A percentile compares a stretch with the other conserved stretches of the same genome.
These are phyloP conservation scores for Sinopyrophorus schimmeli DNA, from an alignment of 2,888 invertebrate species.

Conservation along the genomic window DNA sequence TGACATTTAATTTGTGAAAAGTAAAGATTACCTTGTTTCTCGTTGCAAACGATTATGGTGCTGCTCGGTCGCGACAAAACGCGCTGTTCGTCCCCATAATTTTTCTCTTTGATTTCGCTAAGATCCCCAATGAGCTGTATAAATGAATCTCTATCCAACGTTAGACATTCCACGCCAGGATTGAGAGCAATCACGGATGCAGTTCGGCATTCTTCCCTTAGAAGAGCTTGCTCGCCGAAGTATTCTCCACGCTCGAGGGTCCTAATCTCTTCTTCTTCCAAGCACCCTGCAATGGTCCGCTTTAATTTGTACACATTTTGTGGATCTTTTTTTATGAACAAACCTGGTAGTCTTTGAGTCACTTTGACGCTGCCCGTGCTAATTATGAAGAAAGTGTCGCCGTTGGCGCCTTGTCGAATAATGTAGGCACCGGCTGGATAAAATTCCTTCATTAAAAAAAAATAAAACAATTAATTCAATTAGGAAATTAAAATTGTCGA, in stretches of 20 bases:
- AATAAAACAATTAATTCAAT: background rate
- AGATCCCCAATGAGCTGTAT: constrained; percentile 76
- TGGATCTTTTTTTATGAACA: constrained; percentile 8
- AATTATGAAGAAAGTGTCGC: constrained; percentile 69
- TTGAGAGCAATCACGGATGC: constrained; percentile 68
- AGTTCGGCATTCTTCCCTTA: constrained; percentile 68
- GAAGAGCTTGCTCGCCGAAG: constrained; percentile 68
- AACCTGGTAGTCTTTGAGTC: constrained; percentile 56
- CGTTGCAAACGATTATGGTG: constrained; percentile 50
- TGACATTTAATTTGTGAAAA: constrained; percentile 17
- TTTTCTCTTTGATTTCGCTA: constrained; percentile 72
- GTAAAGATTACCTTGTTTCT: constrained; percentile 38
- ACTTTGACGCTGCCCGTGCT: constrained; percentile 63
- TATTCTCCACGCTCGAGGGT: constrained; percentile 63
- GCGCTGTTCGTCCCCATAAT: constrained; percentile 70
- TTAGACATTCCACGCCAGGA: constrained; percentile 67
- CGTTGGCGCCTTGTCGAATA: constrained; percentile 66
- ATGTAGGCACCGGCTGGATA: constrained; percentile 66
- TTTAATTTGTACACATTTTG: background rate
- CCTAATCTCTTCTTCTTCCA: constrained; percentile 62
- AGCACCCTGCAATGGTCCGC: constrained; percentile 41
- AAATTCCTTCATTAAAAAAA: constrained; percentile 57
- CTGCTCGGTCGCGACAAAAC: constrained; percentile 53
- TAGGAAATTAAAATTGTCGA: constrained; percentile 1
- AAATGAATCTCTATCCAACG: constrained; percentile 70